Percentiles rank a stretch among this genome's conserved stretches.
Evolutionary conservation across 1,140 invertebrate species (phyloP).

Genomic region (Platorchestia sp.): DNA sequence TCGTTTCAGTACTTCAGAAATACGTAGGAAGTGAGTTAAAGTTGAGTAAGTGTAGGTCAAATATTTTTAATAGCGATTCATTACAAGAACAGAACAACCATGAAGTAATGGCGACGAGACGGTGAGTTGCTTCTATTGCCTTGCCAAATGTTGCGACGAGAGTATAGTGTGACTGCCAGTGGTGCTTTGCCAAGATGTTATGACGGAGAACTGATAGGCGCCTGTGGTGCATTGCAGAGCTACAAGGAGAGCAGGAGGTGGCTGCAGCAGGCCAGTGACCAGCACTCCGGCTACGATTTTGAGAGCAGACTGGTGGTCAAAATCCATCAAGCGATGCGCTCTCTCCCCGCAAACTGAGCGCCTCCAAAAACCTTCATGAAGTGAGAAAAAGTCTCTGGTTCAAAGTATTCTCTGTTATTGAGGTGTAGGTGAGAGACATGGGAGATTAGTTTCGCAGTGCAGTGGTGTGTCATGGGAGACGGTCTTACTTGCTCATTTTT

Average conservation of each 20-base stretch:
- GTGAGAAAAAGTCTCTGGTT: background rate
- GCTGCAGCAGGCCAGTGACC: conserved; percentile 16
- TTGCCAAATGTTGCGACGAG: too few relatives aligned
- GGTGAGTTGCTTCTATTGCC: too few relatives aligned
- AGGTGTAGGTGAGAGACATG: background rate
- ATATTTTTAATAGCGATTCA: too few relatives aligned
- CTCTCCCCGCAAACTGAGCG: background rate
- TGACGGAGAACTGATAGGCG: too few relatives aligned
- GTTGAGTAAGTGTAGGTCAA: too few relatives aligned
- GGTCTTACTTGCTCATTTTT: background rate
- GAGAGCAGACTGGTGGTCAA: conserved; percentile 39
- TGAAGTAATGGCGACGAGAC: too few relatives aligned
- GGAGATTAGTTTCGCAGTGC: background rate
- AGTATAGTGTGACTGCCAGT: too few relatives aligned
- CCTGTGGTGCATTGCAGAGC: background rate
- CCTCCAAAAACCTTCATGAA: background rate
- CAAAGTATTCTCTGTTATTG: background rate
- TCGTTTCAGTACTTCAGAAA: too few relatives aligned
- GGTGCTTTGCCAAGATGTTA: too few relatives aligned
- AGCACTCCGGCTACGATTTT: conserved; percentile 30
- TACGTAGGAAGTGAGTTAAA: too few relatives aligned
- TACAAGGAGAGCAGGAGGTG: conserved; percentile 24
- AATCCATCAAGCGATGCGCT: conserved; percentile 20
- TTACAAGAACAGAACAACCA: too few relatives aligned
- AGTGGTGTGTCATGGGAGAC: background rate